Conservation (phyloP, 2,113 vertebrate species). For the Ceratotherium simum region DNA sequence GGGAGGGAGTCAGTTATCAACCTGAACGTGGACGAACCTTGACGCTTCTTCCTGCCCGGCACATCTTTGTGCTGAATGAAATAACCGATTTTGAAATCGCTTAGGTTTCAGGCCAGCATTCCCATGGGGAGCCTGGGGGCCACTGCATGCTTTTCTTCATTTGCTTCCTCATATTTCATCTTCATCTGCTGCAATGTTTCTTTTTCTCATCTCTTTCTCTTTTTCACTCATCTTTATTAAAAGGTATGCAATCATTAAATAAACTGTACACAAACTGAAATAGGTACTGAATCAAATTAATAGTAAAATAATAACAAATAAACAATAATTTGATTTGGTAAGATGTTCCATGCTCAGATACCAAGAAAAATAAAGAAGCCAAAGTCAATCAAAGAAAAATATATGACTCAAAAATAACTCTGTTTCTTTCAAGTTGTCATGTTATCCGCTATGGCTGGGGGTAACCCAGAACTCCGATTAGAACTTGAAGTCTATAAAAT, state of each 20-base stretch:
- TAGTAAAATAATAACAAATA: neutral
- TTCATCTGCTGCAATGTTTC: neutral
- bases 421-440: neutral
- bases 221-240: neutral
- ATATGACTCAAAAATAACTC: neutral
- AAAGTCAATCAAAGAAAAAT: neutral
- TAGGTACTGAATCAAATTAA: neutral
- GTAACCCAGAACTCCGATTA: neutral
- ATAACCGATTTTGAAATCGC: neutral
- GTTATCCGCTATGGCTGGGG: neutral
- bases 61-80: neutral
- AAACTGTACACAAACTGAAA: neutral
- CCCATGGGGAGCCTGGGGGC: neutral
- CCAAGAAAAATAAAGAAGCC: neutral
- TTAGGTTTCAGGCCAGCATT: neutral
- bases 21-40: accelerated
- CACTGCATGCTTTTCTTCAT: neutral
- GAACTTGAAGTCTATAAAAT: neutral
- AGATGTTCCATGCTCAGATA: neutral
- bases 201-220: neutral
- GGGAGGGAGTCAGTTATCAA: neutral
- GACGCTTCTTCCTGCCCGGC: neutral
- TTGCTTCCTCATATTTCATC: neutral
- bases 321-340: neutral
- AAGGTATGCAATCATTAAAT: neutral